Evolutionary conservation across 1,140 invertebrate species (phyloP), one percentile per base, ranked within the genome.

Genomic region (Hormaphis cornu): DNA sequence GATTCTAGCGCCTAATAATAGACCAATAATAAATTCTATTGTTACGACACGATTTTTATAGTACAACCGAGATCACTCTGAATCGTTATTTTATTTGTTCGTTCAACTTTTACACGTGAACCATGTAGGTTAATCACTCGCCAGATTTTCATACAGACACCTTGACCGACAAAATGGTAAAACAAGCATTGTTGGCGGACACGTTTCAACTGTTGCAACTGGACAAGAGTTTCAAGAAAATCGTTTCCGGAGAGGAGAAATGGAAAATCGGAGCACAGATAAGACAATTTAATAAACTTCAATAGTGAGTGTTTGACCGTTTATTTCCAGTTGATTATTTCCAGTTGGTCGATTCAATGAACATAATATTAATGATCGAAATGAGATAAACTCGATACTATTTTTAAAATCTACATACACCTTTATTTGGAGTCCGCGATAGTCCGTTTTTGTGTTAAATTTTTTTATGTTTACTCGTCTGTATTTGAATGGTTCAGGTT

Each of bases 131-230:
- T 4, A 63, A 95, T 79, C 91, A 93, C 75, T 94, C 91, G 6
- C 92, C 92, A 4, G 94, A 91, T 79, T 93, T 93, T 75, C 88
- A 91, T 74, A 93, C 89, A 1, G 90, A 93, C 76, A 86, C 90
- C 2, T 82, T 84, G 69, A 79, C 94, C 48, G 92, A 95, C 75
- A 82, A 83, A 69, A 89, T 92, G 74, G 86, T 95, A 3, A 95
- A 95, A 77, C 87, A 91, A 74, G 80, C 82, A 0, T 79, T 95
- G 6, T 78, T 95, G n/a, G 82, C 80, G 40, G 91, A 95, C 75
- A 93, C 91, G 3, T 86, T 94, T 71, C 82, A 85, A 5, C 85
- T 95, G 78, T 81, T 94, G 59, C 91, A 93, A 79, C 84, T 93
- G 50, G 85, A 86, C 72, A 83, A 87, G 72, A 87, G 86, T 74